Base-by-base conservation (phyloP, 2,797 vertebrate genomes). In the Steatocranus sp. region DNA sequence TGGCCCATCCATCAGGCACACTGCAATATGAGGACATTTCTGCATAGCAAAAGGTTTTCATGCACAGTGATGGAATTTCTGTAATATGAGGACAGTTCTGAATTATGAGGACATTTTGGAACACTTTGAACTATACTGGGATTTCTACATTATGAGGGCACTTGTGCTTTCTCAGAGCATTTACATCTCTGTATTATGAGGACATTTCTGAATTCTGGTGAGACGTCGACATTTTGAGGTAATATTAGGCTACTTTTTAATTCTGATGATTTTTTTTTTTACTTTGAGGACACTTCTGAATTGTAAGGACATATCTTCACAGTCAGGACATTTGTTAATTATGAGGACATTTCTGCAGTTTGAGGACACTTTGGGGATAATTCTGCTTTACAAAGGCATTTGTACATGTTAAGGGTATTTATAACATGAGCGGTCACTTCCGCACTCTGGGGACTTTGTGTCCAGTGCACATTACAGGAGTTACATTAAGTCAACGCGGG, bases 31-130 rank as follows among this genome's bases (percentile, higher is more conserved):
- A 73, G 41, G 2, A 73, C 41, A 73, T 30, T 48, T 73, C 68
- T 48, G 41, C 41, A 73, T 46, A 70, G 66, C 15, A 27, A 70
- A 27, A 11, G 9, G 14, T 43, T 70, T 70, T n/a, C 43, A 27
- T 30, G 23, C 41, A 73, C 68, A n/a, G 3, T 0, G 25, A 73
- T n/a, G 15, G 10, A 8, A 46, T 46, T 46, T 30, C 23, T 46
- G 17, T 0, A 27, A 0, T 18, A 18, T 0, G 15, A 48, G 63
- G 27, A 32, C 54, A 58, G 8, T 58, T 58, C 8, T 32, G 27
- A 32, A 6, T 58, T 58, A 10, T 2, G 5, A 58, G 32, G 41
- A 46, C 1, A 0, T 70, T 70, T 70, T 18, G 7, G 23, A 46
- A 46, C 10, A 46, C 25, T 70, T 11, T 46, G 25, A 73, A 30